Percentiles rank a stretch among this genome's conserved stretches.
Conservation (phyloP, 2,113 vertebrate genomes). For the Calidris pugnax region DNA sequence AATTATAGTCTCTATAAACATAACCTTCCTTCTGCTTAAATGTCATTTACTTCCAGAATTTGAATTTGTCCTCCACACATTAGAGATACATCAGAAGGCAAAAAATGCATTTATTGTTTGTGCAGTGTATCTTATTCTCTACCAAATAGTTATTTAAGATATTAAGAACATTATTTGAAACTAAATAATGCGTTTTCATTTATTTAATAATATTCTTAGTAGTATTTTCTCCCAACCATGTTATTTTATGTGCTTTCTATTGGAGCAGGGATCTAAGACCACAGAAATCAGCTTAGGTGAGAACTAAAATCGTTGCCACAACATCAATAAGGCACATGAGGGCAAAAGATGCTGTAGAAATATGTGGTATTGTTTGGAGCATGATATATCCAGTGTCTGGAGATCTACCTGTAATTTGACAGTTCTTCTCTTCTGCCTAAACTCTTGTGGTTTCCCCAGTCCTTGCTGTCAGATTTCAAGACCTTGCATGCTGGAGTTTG, state of each 20-base stretch:
- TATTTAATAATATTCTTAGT: not conserved
- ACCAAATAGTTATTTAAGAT: not conserved
- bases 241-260: not conserved
- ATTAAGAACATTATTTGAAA: not conserved
- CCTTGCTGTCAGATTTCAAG: not conserved
- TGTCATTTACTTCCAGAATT: not conserved
- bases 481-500: not conserved
- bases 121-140: not conserved
- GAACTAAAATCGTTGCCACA: not conserved
- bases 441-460: not conserved
- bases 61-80: not conserved
- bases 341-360: not conserved
- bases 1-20: not conserved
- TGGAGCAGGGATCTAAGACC: not conserved
- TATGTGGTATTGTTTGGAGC: not conserved
- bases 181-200: not conserved
- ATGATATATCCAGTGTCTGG: not conserved
- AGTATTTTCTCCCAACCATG: not conserved
- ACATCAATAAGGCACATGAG: not conserved
- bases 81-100: not conserved
- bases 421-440: not conserved
- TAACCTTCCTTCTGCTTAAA: not conserved
- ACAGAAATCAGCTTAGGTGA: not conserved
- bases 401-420: not conserved
- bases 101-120: not conserved